Evolutionary conservation across 2,113 vertebrate genomes (phyloP).

Genomic region (Elgaria multicarinata): DNA sequence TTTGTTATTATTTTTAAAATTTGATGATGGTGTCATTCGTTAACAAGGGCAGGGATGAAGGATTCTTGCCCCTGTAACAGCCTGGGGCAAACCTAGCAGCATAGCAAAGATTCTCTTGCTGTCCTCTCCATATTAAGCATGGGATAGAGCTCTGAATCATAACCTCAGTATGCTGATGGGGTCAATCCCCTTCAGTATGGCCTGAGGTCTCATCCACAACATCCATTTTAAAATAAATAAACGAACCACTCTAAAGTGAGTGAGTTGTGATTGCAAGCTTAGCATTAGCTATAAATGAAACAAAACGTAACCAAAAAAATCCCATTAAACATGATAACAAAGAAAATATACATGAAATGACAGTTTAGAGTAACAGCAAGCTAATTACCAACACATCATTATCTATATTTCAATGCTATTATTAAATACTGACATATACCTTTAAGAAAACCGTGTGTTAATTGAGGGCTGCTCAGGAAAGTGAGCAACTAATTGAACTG

Average conservation of each 20-base stretch:
- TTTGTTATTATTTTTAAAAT: background rate
- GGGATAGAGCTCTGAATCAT: background rate
- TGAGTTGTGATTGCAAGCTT: background rate
- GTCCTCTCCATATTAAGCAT: background rate
- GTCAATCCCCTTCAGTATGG: background rate
- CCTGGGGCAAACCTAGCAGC: background rate
- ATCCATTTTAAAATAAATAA: background rate
- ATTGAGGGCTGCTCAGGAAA: conserved; percentile 65
- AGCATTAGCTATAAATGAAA: conserved; percentile 1
- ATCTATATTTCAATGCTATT: conserved; percentile 54
- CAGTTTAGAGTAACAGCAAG: conserved; percentile 24
- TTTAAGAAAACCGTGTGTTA: conserved; percentile 53
- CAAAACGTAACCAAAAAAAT: background rate
- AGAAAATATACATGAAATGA: conserved; percentile 36
- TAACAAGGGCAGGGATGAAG: background rate
- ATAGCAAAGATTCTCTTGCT: background rate
- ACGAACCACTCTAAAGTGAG: background rate
- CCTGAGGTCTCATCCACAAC: background rate
- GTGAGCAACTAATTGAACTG: conserved; percentile 70
- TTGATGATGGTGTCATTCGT: no score
- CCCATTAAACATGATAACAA: background rate
- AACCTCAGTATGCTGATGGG: no score
- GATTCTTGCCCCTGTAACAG: background rate
- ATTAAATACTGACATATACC: conserved; percentile 56
- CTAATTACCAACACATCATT: conserved; percentile 60